These are phyloP conservation scores for Acromyrmex heyeri DNA, from an alignment of 1,140 invertebrate species.

Conservation along the genomic window DNA sequence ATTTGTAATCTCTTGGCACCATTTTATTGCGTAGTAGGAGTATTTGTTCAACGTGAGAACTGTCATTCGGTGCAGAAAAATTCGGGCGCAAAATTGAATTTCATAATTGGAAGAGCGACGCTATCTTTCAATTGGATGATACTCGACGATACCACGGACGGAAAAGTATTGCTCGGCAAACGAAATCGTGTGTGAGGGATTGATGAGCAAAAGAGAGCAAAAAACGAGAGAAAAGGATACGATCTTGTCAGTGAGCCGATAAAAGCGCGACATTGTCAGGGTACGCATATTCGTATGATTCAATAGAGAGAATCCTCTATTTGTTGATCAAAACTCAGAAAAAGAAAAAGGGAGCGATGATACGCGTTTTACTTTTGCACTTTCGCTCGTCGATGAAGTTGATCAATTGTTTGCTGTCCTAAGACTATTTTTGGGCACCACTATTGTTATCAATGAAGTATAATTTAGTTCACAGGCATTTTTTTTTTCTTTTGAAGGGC, in stretches of 20 bases:
- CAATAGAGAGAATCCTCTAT: conserved; percentile 48
- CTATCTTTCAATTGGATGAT: background rate
- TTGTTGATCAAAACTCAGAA: conserved; percentile 52
- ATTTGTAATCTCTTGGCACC: background rate
- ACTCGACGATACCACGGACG: conserved; percentile 38
- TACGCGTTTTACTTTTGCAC: conserved; percentile 52
- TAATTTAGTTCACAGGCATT: conserved; percentile 80
- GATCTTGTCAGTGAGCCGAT: conserved; percentile 14
- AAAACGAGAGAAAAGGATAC: background rate
- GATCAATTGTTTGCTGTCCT: conserved; percentile 49
- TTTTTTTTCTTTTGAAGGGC: conserved; percentile 55
- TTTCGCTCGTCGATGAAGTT: conserved; percentile 59
- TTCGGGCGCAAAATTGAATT: background rate
- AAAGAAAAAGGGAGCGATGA: conserved; percentile 29
- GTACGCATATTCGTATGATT: conserved; percentile 61
- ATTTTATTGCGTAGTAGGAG: background rate
- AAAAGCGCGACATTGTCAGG: conserved; percentile 40
- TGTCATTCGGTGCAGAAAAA: background rate
- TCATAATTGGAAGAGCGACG: background rate
- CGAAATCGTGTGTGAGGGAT: conserved; percentile 10
- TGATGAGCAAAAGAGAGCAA: conserved; percentile 17
- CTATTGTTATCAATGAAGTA: conserved; percentile 71
- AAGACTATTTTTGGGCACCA: conserved; percentile 70
- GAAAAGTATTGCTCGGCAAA: background rate
- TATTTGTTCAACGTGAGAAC: background rate